These are phyloP conservation scores for Neuroscelio doddi DNA, from an alignment of 2,888 invertebrate species.

Conservation along the genomic window DNA sequence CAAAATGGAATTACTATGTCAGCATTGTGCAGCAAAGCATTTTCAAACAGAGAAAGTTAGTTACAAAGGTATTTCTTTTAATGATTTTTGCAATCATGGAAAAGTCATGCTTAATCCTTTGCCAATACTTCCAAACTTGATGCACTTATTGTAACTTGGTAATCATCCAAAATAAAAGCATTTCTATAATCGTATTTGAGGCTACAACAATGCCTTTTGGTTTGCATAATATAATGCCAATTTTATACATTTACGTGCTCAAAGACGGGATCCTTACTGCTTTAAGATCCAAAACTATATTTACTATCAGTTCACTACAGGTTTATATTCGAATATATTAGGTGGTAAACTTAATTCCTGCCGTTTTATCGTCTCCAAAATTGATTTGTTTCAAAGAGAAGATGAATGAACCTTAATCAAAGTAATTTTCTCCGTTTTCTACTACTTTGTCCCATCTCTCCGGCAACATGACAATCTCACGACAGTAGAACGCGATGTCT, in stretches of 20 bases:
- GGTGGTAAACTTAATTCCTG: too few relatives aligned
- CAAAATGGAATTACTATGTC: slow-evolving; percentile 19
- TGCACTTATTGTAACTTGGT: slow-evolving; percentile 13
- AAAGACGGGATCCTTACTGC: slow-evolving; percentile 17
- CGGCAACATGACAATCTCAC: too few relatives aligned
- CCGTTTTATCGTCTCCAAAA: too few relatives aligned
- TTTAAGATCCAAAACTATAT: slow-evolving; percentile 23
- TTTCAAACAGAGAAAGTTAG: slow-evolving; percentile 23
- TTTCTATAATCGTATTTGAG: slow-evolving; percentile 19
- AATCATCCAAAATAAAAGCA: slow-evolving; percentile 7
- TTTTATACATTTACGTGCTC: slow-evolving; percentile 12
- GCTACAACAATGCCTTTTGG: slow-evolving; percentile 20
- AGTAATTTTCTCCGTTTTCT: too few relatives aligned
- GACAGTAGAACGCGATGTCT: too few relatives aligned
- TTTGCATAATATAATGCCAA: slow-evolving; percentile 31
- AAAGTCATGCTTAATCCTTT: slow-evolving; percentile 10
- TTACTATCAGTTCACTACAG: too few relatives aligned
- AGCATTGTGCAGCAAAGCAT: slow-evolving; percentile 22
- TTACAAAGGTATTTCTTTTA: slow-evolving; percentile 13
- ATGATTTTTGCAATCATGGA: slow-evolving; percentile 21
- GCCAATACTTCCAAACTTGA: slow-evolving; percentile 9
- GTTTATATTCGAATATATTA: too few relatives aligned
- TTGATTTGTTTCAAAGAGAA: too few relatives aligned
- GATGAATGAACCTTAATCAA: too few relatives aligned
- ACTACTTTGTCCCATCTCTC: too few relatives aligned